Conservation (phyloP, 2,888 invertebrate species). For the Cantharis flavilabris region DNA sequence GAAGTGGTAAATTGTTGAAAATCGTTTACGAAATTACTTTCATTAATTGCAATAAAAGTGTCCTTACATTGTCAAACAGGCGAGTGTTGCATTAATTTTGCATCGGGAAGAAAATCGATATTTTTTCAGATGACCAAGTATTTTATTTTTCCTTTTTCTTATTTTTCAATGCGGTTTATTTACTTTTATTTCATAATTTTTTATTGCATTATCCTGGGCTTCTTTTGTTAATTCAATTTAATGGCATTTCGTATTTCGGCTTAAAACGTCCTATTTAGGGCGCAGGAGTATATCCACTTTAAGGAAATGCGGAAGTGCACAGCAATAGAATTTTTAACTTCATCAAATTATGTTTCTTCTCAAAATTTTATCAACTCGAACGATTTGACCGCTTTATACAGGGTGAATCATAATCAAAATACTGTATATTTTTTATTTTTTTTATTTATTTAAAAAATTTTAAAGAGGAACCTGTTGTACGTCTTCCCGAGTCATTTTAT, state of each 20-base stretch:
- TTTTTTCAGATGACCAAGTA: neutral
- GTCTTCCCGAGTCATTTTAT: too few relatives aligned
- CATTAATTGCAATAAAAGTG: neutral
- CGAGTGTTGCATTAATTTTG: neutral
- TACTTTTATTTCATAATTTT: neutral
- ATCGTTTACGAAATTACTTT: neutral
- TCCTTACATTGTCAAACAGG: neutral
- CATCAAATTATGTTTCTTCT: neutral
- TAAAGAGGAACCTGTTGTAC: too few relatives aligned
- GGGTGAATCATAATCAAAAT: neutral
- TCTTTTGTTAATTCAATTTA: neutral
- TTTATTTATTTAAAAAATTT: too few relatives aligned
- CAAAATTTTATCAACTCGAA: too few relatives aligned
- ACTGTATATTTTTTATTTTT: too few relatives aligned
- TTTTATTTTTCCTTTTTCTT: neutral
- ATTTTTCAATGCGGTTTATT: neutral
- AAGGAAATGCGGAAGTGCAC: neutral
- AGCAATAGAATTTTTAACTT: neutral
- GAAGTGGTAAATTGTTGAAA: slow-evolving; percentile 1
- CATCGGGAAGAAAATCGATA: neutral
- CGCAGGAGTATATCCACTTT: neutral
- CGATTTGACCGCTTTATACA: neutral
- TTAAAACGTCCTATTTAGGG: neutral
- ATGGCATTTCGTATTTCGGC: neutral
- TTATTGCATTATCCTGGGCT: neutral